phyloP scores from a whole-genome alignment of 2,797 vertebrate genomes.

The Bufotes viridis region DNA sequence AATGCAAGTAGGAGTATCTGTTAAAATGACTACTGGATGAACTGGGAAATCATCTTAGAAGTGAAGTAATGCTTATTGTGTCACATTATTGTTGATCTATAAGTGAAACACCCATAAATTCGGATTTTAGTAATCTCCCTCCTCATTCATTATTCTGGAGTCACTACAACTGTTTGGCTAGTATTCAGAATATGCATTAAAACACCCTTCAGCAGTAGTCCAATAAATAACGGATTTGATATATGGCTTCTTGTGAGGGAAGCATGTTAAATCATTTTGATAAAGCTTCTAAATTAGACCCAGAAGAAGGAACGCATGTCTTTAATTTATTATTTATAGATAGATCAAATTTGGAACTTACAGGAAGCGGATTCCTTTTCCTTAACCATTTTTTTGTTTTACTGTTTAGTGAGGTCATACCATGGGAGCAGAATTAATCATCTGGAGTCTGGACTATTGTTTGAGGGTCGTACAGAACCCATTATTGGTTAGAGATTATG shows the following conservation, averaged over 20 bases:
- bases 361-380: constrained; percentile 63
- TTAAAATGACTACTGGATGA: no score
- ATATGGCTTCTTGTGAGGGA: constrained; percentile 76
- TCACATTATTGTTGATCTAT: constrained; percentile 52
- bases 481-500: not conserved
- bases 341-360: constrained; percentile 71
- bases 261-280: constrained; percentile 81
- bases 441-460: not conserved
- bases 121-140: constrained; percentile 68
- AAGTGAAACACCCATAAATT: constrained; percentile 79
- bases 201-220: constrained; percentile 76
- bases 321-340: constrained; percentile 79
- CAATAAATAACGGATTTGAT: constrained; percentile 82
- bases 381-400: constrained; percentile 58
- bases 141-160: constrained; percentile 68
- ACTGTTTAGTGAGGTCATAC: constrained; percentile 47
- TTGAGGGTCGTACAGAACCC: not conserved
- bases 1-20: not conserved
- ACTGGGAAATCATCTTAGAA: not conserved
- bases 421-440: constrained; percentile 16
- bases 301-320: constrained; percentile 72
- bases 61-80: not conserved
- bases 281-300: constrained; percentile 78
- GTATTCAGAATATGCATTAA: constrained; percentile 83
- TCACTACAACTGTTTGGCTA: constrained; percentile 76